Conservation (phyloP, 2,113 vertebrate genomes). For the Ameiurus melas region DNA sequence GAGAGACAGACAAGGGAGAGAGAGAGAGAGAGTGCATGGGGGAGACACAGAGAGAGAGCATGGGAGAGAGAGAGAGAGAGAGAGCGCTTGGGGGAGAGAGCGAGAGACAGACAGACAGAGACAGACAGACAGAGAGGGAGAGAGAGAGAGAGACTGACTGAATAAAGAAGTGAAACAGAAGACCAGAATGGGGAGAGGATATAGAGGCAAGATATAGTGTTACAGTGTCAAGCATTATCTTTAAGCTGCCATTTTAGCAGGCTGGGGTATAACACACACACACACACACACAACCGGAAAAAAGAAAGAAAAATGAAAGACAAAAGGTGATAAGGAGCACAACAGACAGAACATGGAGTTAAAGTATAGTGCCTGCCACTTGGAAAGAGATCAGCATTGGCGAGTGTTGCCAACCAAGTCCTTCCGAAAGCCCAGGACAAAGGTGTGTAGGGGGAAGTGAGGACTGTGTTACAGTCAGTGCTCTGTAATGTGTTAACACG, state of each 20-base stretch:
- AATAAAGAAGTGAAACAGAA: background rate
- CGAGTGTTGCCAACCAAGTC: background rate
- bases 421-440: background rate
- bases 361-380: background rate
- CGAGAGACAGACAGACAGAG: no score
- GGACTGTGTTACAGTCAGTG: background rate
- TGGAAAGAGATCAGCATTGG: background rate
- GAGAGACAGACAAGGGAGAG: no score
- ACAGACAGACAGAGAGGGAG: no score
- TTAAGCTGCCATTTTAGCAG: background rate
- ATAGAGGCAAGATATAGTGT: background rate
- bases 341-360: background rate
- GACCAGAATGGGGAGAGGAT: background rate
- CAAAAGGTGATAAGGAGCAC: background rate
- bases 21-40: no score
- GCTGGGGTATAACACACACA: no score
- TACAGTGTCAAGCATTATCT: background rate
- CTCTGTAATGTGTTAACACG: background rate
- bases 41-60: no score
- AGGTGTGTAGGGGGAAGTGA: constrained; percentile 1
- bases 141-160: no score
- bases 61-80: no score
- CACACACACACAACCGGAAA: background rate
- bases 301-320: background rate
- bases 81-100: no score